These are phyloP conservation scores for Macrobrachium nipponense DNA, from an alignment of 1,140 invertebrate species.

Conservation along the genomic window DNA sequence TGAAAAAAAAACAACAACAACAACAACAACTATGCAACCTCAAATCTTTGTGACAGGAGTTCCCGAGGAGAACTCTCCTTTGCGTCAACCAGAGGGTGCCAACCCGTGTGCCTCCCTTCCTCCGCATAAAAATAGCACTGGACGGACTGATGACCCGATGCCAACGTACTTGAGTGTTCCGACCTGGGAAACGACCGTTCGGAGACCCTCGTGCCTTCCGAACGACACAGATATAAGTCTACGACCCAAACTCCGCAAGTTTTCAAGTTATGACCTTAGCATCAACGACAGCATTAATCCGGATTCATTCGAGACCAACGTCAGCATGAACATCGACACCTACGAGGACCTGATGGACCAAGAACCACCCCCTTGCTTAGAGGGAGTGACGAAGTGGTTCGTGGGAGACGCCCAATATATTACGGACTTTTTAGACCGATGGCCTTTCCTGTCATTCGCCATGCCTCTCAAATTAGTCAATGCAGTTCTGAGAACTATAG, in stretches of 20 bases:
- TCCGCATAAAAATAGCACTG: background rate
- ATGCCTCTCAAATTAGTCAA: constrained; percentile 37
- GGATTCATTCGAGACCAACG: constrained; percentile 14
- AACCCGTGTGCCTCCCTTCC: too few species aligned
- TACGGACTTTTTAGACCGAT: constrained; percentile 38
- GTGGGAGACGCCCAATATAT: constrained; percentile 43
- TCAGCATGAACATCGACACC: background rate
- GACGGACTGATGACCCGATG: background rate
- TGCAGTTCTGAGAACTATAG: constrained; percentile 37
- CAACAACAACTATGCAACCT: background rate
- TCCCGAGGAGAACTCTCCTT: background rate
- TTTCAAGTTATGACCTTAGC: constrained; percentile 42
- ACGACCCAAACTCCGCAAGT: constrained; percentile 36
- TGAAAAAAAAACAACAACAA: background rate
- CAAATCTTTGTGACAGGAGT: background rate
- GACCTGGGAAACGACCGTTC: constrained; percentile 14
- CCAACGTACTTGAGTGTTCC: constrained; percentile 16
- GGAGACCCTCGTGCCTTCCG: constrained; percentile 46
- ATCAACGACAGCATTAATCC: constrained; percentile 34
- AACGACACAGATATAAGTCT: constrained; percentile 42
- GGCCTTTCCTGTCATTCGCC: constrained; percentile 33
- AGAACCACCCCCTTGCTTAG: constrained; percentile 42
- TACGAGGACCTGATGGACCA: constrained; percentile 25
- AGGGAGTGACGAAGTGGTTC: constrained; percentile 25
- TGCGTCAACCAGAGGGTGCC: too few species aligned